Evolutionary conservation across 2,888 invertebrate genomes (phyloP), one percentile per base, ranked within the genome.

Genomic region (Diploptera punctata): DNA sequence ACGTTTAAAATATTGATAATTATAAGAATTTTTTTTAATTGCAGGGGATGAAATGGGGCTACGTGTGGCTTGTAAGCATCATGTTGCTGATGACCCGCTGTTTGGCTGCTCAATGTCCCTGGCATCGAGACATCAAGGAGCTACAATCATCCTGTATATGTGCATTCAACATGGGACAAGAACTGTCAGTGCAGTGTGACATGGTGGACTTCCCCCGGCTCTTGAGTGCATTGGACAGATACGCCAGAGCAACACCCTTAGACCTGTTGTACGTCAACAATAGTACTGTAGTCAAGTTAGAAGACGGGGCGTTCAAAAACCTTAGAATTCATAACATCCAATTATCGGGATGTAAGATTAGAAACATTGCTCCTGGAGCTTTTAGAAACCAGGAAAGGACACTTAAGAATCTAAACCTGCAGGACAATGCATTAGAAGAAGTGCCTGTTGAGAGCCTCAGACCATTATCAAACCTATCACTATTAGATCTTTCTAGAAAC

Each of bases 241-340:
- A 90, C 84, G 88, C 91, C 24, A 86, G 87, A 75, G 86, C 87
- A 77, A 89, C 89, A 70, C 87, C 90, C 67, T 86, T 97, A 77
- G 96, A 96, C 82, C 86, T 96, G 76, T 87, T 97, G 47, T 95
- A 96, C 82, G 88, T 97, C 74, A 95, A 95, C 84, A 96, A 96
- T 84, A 93, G 95, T 68, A 92, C 93, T 38, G 88, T 96, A 67
- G 87, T 87, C 33, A 54, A 31, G 68, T 84, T 95, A 67, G 86
- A 86, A 62, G 89, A 92, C 78, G 88, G 89, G 75, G 87, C 91
- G 75, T 90, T 95, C 78, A 82, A 84, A 31, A 89, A 90, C 79
- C 84, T 95, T 68, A 89, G 87, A 79, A 88, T 94, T 79, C 91
- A 92, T 79, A 95, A 94, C 82, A 87, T 95, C 68, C 95, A 95